phyloP scores from a whole-genome alignment of 2,113 vertebrate genomes.

The Hemiscyllium ocellatum region DNA sequence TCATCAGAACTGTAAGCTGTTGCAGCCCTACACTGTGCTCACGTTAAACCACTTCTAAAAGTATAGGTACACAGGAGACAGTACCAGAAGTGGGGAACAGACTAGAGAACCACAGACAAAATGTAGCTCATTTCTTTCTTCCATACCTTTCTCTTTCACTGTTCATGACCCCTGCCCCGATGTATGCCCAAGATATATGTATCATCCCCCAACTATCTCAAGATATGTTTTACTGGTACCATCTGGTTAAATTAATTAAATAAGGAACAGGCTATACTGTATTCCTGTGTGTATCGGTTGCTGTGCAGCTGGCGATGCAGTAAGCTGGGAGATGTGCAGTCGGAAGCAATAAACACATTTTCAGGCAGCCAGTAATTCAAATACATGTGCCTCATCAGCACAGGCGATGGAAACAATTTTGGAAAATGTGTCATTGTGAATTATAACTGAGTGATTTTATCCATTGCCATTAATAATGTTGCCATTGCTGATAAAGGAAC shows the following conservation, averaged over 20 bases:
- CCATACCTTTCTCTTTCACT: too few relatives aligned
- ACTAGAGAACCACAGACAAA: too few relatives aligned
- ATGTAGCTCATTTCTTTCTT: too few relatives aligned
- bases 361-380: not conserved
- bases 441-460: not conserved
- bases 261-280: not conserved
- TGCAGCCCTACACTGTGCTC: not conserved
- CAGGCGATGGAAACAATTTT: not conserved
- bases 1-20: too few relatives aligned
- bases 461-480: not conserved
- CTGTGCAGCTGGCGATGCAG: not conserved
- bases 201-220: not conserved
- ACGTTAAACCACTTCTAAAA: not conserved
- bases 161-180: too few relatives aligned
- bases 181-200: not conserved
- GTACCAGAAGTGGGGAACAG: not conserved
- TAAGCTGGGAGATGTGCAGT: not conserved
- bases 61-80: not conserved
- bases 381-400: not conserved
- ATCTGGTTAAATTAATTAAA: constrained; percentile 4
- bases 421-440: not conserved
- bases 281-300: not conserved
- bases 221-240: not conserved
- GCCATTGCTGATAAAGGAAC: not conserved
- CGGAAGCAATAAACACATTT: not conserved